These are phyloP conservation scores for Oscheius sp. DNA, from an alignment of 2,888 invertebrate genomes.

Conservation along the genomic window DNA sequence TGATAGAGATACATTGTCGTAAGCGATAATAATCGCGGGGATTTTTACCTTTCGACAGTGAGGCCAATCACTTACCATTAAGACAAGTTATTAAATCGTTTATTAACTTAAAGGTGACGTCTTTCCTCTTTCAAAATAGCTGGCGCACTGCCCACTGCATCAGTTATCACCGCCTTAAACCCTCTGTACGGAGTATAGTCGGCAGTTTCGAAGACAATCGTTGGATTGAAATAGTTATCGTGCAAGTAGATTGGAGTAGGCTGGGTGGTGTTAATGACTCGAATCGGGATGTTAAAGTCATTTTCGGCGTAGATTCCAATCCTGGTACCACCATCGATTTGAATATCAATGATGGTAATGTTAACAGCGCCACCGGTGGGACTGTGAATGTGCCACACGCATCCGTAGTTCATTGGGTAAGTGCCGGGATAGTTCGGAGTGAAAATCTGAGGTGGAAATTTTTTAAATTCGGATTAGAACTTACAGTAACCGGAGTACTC, in stretches of 20 bases:
- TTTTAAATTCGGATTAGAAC: not conserved
- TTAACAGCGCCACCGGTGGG: not conserved
- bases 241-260: not conserved
- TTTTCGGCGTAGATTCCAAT: conserved; percentile 19
- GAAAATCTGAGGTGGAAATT: conserved; percentile 3
- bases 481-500: conserved; percentile 7
- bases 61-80: no score
- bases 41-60: no score
- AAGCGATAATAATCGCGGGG: no score
- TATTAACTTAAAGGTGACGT: no score
- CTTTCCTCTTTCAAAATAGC: no score
- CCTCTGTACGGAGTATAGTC: conserved; percentile 4
- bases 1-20: no score
- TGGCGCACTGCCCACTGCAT: not conserved
- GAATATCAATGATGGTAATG: conserved; percentile 5
- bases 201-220: conserved; percentile 19
- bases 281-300: conserved; percentile 4
- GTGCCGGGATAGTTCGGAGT: conserved; percentile 7
- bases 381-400: conserved; percentile 10
- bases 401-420: not conserved
- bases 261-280: not conserved
- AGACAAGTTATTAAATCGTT: no score
- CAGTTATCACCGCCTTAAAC: conserved; percentile 7
- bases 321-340: conserved; percentile 1
- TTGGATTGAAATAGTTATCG: conserved; percentile 12